Base-by-base conservation (phyloP, 2,113 vertebrate species). In the Heterotis niloticus region DNA sequence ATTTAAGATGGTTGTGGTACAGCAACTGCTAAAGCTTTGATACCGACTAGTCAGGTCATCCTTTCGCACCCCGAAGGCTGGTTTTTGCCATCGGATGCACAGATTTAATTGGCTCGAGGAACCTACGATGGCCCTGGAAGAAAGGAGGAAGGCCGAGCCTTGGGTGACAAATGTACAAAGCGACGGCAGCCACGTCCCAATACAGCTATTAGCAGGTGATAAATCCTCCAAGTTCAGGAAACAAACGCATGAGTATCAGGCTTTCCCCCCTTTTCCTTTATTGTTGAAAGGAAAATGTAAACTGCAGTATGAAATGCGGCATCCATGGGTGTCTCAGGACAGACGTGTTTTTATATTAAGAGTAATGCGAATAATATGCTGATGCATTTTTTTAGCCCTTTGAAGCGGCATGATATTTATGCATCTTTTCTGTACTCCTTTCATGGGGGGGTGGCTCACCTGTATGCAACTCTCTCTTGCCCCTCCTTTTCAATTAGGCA, bases 271-370 rank as follows among this genome's bases (percentile, higher is more conserved):
- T 74, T 74, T 26, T 62, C 59, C 59, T 62, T 44, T 44, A 20
- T 20, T 62, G 59, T 2, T 62, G 59, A 62, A 17, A 3, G 14
- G 20, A 62, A 11, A 14, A 14, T 59, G 59, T 62, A 62, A 62
- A 62, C 59, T n/a, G 56, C 52, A 54, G 34, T 72, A 14, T 74
- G n/a, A 74, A 74, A 74, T n/a, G 51, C 9, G 28, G 17, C 16
- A 13, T 52, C 52, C n/a, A 71, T n/a, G 68, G 9, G 16, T 59
- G 57, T 10, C 9, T 59, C 9, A 56, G 20, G 52, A 73, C 51
- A 72, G 69, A 51, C 51, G 26, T 74, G 24, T 59, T 26, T 56
- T 74, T 74, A 74, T 24, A 57, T 74, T 74, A 74, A 74, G 71
- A 74, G n/a, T 57, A 74, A 57, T 74, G 52, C 0, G n/a, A 29